These are phyloP conservation scores for Anarrhichthys ocellatus DNA, from an alignment of 2,113 vertebrate species.

Conservation along the genomic window DNA sequence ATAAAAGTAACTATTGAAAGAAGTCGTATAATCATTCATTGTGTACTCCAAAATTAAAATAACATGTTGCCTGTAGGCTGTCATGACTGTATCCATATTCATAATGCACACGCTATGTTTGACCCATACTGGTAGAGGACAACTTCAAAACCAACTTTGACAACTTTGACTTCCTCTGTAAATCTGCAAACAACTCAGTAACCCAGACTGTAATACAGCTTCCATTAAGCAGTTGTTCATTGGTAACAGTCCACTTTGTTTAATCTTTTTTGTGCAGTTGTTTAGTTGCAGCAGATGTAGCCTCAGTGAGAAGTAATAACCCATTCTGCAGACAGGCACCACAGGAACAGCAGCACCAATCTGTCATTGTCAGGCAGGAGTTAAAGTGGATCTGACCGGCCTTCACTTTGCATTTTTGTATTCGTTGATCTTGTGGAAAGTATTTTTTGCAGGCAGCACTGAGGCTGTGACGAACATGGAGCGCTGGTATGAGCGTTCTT, in stretches of 20 bases:
- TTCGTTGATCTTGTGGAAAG: constrained; percentile 4
- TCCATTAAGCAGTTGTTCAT: background rate
- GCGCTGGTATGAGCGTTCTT: background rate
- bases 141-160: background rate
- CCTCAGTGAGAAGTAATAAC: constrained; percentile 21
- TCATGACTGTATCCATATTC: background rate
- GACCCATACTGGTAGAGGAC: background rate
- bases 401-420: constrained; percentile 18
- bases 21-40: background rate
- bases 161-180: background rate
- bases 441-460: background rate
- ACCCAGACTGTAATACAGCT: background rate
- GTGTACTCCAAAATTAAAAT: background rate
- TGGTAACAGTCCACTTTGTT: background rate
- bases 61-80: background rate
- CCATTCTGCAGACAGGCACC: constrained; percentile 13
- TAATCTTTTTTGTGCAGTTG: constrained; percentile 3
- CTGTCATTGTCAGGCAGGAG: constrained; percentile 41
- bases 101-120: background rate
- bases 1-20: background rate
- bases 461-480: background rate
- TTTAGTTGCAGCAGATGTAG: constrained; percentile 11
- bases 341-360: constrained; percentile 24
- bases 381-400: constrained; percentile 25
- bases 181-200: background rate